phyloP scores from a whole-genome alignment of 2,113 vertebrate genomes.

The Podarcis muralis region DNA sequence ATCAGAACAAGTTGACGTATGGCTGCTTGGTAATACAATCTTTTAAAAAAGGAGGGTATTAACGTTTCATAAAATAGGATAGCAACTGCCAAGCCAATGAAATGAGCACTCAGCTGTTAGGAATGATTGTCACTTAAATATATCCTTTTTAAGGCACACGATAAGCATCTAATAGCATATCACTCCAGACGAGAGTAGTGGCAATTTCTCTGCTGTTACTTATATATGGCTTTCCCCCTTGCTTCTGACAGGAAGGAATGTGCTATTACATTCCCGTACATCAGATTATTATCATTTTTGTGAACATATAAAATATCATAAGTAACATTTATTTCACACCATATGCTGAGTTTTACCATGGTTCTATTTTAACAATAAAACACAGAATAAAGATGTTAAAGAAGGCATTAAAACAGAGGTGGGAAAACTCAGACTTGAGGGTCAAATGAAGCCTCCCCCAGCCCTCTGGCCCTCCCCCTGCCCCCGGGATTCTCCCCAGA shows the following conservation, averaged over 20 bases:
- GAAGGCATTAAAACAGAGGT: background rate
- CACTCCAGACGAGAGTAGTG: background rate
- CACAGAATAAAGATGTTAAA: background rate
- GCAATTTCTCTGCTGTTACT: background rate
- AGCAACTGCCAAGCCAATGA: background rate
- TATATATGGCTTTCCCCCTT: background rate
- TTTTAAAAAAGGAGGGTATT: background rate
- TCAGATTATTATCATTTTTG: background rate
- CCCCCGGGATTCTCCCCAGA: too few species aligned
- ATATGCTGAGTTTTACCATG: background rate
- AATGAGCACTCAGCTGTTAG: slow-evolving; percentile 31
- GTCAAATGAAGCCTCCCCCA: too few species aligned
- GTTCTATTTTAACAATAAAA: background rate
- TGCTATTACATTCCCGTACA: background rate
- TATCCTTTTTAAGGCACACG: slow-evolving; percentile 48
- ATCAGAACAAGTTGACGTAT: slow-evolving; percentile 24
- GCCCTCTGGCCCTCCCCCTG: too few species aligned
- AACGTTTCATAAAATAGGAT: slow-evolving; percentile 19
- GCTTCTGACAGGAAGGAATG: background rate
- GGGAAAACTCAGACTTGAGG: too few species aligned
- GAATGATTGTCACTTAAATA: slow-evolving; percentile 35
- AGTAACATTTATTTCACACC: background rate
- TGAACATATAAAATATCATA: background rate
- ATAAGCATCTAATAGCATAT: slow-evolving; percentile 10
- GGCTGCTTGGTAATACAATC: fast-evolving